These are phyloP conservation scores for Pogonognathellus flavescens DNA, from an alignment of 1,140 invertebrate genomes.

Conservation along the genomic window DNA sequence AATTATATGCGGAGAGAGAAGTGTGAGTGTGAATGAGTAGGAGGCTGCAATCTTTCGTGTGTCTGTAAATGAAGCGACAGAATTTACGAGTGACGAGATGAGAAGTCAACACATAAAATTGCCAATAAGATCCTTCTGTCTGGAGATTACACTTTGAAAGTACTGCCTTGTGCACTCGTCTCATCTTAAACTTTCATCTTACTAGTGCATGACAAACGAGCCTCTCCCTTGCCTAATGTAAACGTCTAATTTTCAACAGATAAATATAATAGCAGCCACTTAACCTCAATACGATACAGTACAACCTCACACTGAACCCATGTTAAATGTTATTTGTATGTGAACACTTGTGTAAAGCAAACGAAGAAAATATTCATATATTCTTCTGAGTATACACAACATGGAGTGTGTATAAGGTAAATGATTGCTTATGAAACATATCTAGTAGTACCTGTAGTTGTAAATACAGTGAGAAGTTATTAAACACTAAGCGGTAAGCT, in stretches of 20 bases:
- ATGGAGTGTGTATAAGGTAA: no score
- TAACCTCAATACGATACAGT: conserved; percentile 1
- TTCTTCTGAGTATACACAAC: neutral
- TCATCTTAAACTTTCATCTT: no score
- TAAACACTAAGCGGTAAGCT: neutral
- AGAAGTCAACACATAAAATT: conserved; percentile 42
- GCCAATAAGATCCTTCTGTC: conserved; percentile 20
- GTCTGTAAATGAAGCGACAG: conserved; percentile 20
- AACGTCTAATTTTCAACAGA: neutral
- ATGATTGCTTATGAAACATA: no score
- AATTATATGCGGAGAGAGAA: conserved; percentile 4
- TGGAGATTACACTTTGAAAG: neutral
- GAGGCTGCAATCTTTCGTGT: neutral
- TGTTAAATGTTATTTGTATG: no score
- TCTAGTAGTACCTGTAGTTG: no score
- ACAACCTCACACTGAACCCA: no score
- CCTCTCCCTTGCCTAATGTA: conserved; percentile 5
- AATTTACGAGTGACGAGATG: conserved; percentile 42
- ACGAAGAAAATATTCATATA: neutral
- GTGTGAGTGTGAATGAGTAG: conserved; percentile 33
- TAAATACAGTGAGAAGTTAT: neutral
- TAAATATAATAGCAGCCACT: neutral
- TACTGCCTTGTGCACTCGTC: no score
- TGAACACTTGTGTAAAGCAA: neutral
- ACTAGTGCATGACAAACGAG: no score